phyloP scores from a whole-genome alignment of 2,797 vertebrate species.

The Acrossocheilus wenchowensis region DNA sequence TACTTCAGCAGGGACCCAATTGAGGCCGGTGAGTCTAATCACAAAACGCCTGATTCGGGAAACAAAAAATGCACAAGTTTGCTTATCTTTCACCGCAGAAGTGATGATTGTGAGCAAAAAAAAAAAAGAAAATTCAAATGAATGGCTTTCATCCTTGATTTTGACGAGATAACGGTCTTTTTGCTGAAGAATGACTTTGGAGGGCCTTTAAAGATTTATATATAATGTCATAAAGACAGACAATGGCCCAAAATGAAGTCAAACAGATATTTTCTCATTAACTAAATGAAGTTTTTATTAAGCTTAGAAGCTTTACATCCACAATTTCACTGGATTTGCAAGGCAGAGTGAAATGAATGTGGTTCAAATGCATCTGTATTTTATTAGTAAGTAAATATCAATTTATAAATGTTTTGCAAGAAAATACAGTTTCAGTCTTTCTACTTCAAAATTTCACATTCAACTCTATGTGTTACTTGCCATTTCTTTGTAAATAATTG shows the following conservation, averaged over 20 bases:
- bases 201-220: constrained; percentile 13
- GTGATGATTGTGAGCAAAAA: constrained; percentile 58
- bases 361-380: background rate
- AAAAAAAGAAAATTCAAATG: constrained; percentile 47
- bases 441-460: background rate
- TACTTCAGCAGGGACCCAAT: constrained; percentile 72
- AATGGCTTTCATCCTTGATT: constrained; percentile 59
- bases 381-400: background rate
- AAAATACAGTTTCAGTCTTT: background rate
- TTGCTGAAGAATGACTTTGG: constrained; percentile 55
- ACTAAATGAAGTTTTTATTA: background rate
- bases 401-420: background rate
- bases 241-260: background rate
- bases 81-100: constrained; percentile 59
- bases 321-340: background rate
- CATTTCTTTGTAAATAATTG: background rate
- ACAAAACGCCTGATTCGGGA: constrained; percentile 59
- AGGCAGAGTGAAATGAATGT: background rate
- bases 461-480: background rate
- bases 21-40: constrained; percentile 62
- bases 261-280: constrained; percentile 14
- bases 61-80: constrained; percentile 60
- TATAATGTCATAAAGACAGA: constrained; percentile 25
- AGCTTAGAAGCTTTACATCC: background rate
- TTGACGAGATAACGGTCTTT: constrained; percentile 51